Base-by-base conservation (phyloP, 1,140 invertebrate species). In the Sarcophaga bullata region DNA sequence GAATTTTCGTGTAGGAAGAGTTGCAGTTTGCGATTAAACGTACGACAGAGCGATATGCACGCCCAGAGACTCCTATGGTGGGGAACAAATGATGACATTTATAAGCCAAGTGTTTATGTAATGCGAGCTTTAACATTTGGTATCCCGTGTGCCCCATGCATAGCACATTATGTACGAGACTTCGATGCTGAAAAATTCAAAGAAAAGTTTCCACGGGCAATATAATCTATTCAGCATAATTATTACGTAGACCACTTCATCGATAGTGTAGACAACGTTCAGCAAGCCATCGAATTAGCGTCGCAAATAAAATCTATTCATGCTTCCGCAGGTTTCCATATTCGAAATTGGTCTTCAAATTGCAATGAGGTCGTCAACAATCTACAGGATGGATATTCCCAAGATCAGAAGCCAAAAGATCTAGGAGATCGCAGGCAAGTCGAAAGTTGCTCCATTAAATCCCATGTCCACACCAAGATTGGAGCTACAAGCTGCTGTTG, bases 181-280 rank as follows among this genome's bases (percentile, higher is more conserved):
- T 68, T 68, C 8, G 68, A 81, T 50, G 80, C 80, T 3, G 58
- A 81, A 3, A 17, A 68, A n/a, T 37, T 81, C 17, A 50, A 25
- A 11, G 10, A 68, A 3, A n/a, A 47, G 13, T 62, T 47, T 62
- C 80, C 54, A 11, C 25, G 80, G 47, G 80, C 80, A 68, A 54
- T 85, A 0, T 25, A 86, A 0, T 87, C 85, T 0, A 86, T 90
- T 10, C 25, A 84, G 1, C 13, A 11, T 47, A 81, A 81, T 17
- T 54, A 68, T n/a, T 81, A 68, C 17, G 58, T 68, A 15, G 80
- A 81, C 48, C 37, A 81, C 37, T 81, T 81, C 13, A 81, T 68
- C 25, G 54, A 48, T 8, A 62, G 80, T 62, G 80, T 47, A 46
- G 8, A 47, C 19, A 13, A 46, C 17, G 80, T 68, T 37, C 19